These are phyloP conservation scores for Malurus melanocephalus DNA, from an alignment of 2,113 vertebrate species.

Conservation along the genomic window DNA sequence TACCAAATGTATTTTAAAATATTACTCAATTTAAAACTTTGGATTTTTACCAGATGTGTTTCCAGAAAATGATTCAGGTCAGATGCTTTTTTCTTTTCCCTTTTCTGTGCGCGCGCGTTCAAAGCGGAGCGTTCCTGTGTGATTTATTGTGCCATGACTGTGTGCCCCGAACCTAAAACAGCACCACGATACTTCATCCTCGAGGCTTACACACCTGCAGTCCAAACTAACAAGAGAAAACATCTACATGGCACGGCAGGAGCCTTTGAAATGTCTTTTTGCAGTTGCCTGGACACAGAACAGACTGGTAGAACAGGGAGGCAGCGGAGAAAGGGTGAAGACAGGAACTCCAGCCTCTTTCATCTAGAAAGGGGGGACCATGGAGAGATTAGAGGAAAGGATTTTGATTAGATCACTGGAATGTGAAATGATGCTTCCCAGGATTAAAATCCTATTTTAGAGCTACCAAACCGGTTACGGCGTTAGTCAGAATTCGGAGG, in stretches of 20 bases:
- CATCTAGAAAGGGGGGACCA: conserved; percentile 62
- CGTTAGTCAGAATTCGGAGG: conserved; percentile 9
- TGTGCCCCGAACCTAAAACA: conserved; percentile 69
- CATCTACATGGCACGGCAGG: conserved; percentile 55
- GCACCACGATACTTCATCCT: conserved; percentile 67
- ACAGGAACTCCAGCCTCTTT: conserved; percentile 60
- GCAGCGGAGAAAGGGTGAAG: conserved; percentile 56
- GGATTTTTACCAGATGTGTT: conserved; percentile 81
- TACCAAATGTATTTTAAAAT: conserved; percentile 75
- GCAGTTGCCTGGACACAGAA: conserved; percentile 66
- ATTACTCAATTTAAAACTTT: conserved; percentile 68
- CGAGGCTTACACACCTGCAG: conserved; percentile 59
- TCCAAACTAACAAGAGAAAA: conserved; percentile 63
- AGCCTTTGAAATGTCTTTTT: conserved; percentile 63
- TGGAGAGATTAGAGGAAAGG: conserved; percentile 62
- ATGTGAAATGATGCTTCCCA: conserved; percentile 63
- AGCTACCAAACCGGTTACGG: conserved; percentile 53
- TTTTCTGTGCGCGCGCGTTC: conserved; percentile 11
- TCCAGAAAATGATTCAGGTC: conserved; percentile 71
- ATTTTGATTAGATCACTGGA: conserved; percentile 65
- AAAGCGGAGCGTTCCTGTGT: conserved; percentile 42
- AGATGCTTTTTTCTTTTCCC: conserved; percentile 65
- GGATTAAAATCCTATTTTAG: conserved; percentile 65
- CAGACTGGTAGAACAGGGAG: conserved; percentile 57
- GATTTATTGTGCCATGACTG: conserved; percentile 71